Base-by-base conservation (phyloP, 2,888 invertebrate genomes). In the Piscicola geometra region DNA sequence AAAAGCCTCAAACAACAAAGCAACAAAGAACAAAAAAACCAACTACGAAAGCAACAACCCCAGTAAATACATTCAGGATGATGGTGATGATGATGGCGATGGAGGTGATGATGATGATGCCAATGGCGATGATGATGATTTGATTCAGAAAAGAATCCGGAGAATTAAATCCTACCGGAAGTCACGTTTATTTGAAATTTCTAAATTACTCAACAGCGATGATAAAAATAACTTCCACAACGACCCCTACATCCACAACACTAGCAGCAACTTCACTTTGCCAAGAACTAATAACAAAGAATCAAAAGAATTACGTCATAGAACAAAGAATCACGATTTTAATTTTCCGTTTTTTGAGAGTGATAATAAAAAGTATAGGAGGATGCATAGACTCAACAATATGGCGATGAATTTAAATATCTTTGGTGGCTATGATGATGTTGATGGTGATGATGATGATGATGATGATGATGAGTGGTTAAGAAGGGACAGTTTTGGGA, bases 401-500 rank as follows among this genome's bases (percentile, higher is more conserved):
- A 9, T 2, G 67, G 67, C 5, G 41, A 15, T 9, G 41, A 15
- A 41, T 5, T 5, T 9, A 9, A 15, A 41, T 41, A 15, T 9
- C 5, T 12, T 28, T 67, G 30, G 30, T 67, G 67, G 5, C 30
- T 3, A 67, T 67, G 67, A 67, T 67, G 35, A 67, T 67, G 67
- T 5, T 67, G 28, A 32, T 25, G 30, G 5, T 64, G 21, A 21
- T 21, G 21, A 21, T 64, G 21, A 21, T 64, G 64, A n/a, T 30
- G 25, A 28, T 30, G 64, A 64, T 64, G 64, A 64, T 64, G 64
- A 64, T 64, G 64, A 3, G 3, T n/a, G 30, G 25, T 30, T 28
- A 9, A 30, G 30, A 28, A 3, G 9, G 21, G 30, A 64, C 21
- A 21, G 64, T 64, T 5, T 5, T 64, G 30, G 64, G 41, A 15